A percentile compares a stretch with the other conserved stretches of the same genome.
These are phyloP conservation scores for Hyaena hyaena DNA, from an alignment of 2,113 vertebrate genomes.

Conservation along the genomic window DNA sequence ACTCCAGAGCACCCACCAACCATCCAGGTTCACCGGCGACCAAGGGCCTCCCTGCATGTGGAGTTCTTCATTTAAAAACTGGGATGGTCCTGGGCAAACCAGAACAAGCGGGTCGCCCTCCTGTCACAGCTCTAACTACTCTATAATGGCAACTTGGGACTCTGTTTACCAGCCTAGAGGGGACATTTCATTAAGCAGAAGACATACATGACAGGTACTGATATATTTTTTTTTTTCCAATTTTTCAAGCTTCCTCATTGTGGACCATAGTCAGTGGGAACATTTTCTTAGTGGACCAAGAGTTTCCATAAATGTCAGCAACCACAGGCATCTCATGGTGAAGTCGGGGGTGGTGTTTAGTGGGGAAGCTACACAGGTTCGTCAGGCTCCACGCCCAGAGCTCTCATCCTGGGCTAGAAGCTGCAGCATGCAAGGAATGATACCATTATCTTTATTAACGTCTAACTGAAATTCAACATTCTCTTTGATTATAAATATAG, in stretches of 20 bases:
- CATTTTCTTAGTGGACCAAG: neutral
- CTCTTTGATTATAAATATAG: neutral
- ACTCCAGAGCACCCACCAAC: neutral
- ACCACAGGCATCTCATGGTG: neutral
- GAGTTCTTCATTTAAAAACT: neutral
- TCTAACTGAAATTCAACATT: constrained; percentile 25
- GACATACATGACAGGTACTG: neutral
- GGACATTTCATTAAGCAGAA: neutral
- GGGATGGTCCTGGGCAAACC: neutral
- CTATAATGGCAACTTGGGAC: neutral
- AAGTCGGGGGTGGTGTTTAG: neutral
- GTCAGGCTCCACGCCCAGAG: neutral
- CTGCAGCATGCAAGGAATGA: neutral
- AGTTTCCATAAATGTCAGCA: neutral
- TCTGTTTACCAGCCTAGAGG: neutral
- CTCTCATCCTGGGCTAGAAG: neutral
- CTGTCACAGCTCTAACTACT: neutral
- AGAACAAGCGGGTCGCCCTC: neutral
- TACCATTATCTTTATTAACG: neutral
- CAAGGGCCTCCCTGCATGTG: neutral
- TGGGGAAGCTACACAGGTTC: neutral
- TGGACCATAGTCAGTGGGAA: neutral
- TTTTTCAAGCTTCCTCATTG: neutral
- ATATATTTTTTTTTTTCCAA: neutral
- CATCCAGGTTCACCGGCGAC: neutral